These are phyloP conservation scores for Hesperophylax magnus DNA, from an alignment of 1,140 invertebrate genomes.

Conservation along the genomic window DNA sequence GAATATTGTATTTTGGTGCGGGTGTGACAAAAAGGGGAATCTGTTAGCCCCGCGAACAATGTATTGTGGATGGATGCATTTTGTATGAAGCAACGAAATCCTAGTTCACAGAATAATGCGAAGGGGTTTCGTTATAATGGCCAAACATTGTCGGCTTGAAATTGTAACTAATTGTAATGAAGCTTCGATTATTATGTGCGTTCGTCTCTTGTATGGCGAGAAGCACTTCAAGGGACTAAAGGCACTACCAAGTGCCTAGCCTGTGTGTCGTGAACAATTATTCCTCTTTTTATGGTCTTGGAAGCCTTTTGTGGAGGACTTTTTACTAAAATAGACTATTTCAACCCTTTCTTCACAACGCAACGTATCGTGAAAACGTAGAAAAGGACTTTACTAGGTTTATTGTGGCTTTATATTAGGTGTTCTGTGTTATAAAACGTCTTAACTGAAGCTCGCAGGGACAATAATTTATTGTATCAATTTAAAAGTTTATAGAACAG, in stretches of 20 bases:
- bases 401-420: constrained; percentile 18
- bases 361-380: not conserved
- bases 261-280: constrained; percentile 1
- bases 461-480: not conserved
- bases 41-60: constrained; percentile 39
- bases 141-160: constrained; percentile 46
- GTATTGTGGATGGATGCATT: constrained; percentile 41
- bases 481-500: no score
- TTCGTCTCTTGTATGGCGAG: not conserved
- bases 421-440: constrained; percentile 15
- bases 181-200: constrained; percentile 45
- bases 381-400: constrained; percentile 1
- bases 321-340: constrained; percentile 12
- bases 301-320: constrained; percentile 4
- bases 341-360: not conserved
- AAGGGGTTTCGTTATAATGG: constrained; percentile 49
- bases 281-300: constrained; percentile 18
- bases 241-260: not conserved
- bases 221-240: constrained; percentile 21
- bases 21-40: constrained; percentile 54
- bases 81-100: constrained; percentile 50
- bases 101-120: constrained; percentile 33
- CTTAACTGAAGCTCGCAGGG: not conserved
- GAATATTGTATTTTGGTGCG: constrained; percentile 37
- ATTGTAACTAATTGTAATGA: constrained; percentile 58